Evolutionary conservation across 1,140 invertebrate species (phyloP).

Genomic region (Drusus annulatus): DNA sequence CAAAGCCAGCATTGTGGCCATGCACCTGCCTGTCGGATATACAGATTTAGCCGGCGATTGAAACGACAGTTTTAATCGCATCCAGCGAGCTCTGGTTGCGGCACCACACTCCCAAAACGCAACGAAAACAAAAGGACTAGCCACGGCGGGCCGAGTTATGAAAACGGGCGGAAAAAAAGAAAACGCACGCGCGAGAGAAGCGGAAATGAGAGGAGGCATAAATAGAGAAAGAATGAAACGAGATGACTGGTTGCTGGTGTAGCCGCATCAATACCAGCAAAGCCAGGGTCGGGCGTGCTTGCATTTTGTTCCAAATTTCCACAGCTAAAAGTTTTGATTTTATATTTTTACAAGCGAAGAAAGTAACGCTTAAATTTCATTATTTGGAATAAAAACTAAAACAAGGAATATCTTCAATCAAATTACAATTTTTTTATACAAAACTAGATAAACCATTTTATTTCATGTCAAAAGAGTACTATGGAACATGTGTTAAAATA

Average conservation of each 20-base stretch:
- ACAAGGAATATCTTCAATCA: too few species aligned
- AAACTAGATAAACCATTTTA: too few species aligned
- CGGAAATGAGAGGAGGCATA: constrained; percentile 48
- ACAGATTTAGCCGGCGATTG: constrained; percentile 28
- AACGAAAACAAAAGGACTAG: constrained; percentile 41
- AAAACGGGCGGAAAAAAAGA: constrained; percentile 41
- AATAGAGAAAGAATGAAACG: constrained; percentile 48
- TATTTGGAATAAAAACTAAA: too few species aligned
- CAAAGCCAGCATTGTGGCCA: neutral
- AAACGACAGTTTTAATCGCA: constrained; percentile 40
- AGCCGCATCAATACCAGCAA: neutral
- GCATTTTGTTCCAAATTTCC: too few species aligned
- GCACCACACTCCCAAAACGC: constrained; percentile 19
- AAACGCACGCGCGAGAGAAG: constrained; percentile 37
- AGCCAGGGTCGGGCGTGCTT: neutral
- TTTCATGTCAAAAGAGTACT: too few species aligned
- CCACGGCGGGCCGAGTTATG: constrained; percentile 40
- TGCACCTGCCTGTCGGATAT: constrained; percentile 10
- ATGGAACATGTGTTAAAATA: too few species aligned
- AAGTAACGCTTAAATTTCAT: too few species aligned
- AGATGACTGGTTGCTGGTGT: constrained; percentile 17
- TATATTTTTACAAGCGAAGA: too few species aligned
- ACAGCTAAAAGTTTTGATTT: too few species aligned
- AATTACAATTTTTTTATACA: too few species aligned
- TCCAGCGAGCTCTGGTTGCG: constrained; percentile 12